phyloP scores from a whole-genome alignment of 2,797 vertebrate species.

The Nyctalus aviator region DNA sequence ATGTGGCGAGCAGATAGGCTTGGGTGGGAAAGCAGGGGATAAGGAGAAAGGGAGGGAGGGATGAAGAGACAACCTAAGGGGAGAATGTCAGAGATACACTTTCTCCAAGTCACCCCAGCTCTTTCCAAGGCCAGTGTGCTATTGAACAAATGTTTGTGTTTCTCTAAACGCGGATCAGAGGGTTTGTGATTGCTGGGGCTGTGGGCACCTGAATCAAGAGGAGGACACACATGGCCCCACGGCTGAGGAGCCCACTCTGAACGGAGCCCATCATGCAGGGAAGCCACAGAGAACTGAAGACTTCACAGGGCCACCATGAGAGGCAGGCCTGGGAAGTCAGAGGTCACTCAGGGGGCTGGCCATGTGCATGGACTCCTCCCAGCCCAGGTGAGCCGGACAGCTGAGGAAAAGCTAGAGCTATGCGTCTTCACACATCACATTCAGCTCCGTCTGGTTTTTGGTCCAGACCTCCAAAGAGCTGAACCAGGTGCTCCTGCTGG shows the following conservation, averaged over 20 bases:
- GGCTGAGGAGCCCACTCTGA: neutral
- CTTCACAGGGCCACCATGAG: neutral
- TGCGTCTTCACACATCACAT: no score
- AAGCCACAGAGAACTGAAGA: neutral
- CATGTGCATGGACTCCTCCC: no score
- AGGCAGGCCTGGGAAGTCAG: neutral
- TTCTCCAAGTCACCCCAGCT: neutral
- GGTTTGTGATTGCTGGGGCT: neutral
- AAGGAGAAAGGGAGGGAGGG: no score
- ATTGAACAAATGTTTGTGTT: neutral
- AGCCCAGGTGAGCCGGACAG: no score
- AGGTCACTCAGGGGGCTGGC: neutral
- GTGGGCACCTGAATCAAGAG: neutral
- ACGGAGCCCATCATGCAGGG: neutral
- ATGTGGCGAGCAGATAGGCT: neutral
- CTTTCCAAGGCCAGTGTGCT: neutral
- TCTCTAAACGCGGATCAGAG: neutral
- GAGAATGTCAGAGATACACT: neutral
- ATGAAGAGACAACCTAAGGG: neutral
- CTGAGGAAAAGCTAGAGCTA: no score
- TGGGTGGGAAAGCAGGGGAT: neutral
- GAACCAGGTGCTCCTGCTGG: neutral
- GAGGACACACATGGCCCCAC: neutral
- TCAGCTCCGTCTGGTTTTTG: no score
- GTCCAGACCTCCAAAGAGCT: no score